These are phyloP conservation scores for Enteromius radiatus DNA, from an alignment of 2,797 vertebrate genomes.

Conservation along the genomic window DNA sequence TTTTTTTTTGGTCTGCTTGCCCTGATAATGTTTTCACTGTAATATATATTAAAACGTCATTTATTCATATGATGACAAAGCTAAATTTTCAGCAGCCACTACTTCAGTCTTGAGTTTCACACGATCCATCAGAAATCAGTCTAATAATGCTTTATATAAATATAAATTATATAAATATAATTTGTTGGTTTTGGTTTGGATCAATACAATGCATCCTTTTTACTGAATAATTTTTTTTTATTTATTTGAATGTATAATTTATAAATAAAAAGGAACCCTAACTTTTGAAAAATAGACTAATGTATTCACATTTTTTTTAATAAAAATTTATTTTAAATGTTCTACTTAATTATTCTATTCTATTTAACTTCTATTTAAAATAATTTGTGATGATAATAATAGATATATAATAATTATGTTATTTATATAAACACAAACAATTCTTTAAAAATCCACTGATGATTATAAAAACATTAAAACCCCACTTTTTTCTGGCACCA, in stretches of 20 bases:
- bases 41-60: not conserved
- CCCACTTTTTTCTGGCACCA: not conserved
- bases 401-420: not conserved
- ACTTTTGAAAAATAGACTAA: not conserved
- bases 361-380: too few species aligned
- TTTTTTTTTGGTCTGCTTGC: not conserved
- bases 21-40: slow-evolving; percentile 17
- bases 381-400: not conserved
- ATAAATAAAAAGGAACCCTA: too few species aligned
- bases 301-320: not conserved
- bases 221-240: not conserved
- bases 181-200: not conserved
- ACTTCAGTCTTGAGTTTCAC: not conserved
- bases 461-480: not conserved
- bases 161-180: too few species aligned
- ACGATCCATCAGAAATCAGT: slow-evolving; percentile 9
- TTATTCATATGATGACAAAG: not conserved
- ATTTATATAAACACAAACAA: not conserved
- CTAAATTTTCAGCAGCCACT: not conserved
- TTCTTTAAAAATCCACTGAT: not conserved
- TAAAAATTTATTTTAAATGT: not conserved
- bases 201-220: not conserved
- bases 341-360: too few species aligned
- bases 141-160: too few species aligned
- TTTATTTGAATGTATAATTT: not conserved